These are phyloP conservation scores for Noctua comes DNA, from an alignment of 2,888 invertebrate species.

Conservation along the genomic window DNA sequence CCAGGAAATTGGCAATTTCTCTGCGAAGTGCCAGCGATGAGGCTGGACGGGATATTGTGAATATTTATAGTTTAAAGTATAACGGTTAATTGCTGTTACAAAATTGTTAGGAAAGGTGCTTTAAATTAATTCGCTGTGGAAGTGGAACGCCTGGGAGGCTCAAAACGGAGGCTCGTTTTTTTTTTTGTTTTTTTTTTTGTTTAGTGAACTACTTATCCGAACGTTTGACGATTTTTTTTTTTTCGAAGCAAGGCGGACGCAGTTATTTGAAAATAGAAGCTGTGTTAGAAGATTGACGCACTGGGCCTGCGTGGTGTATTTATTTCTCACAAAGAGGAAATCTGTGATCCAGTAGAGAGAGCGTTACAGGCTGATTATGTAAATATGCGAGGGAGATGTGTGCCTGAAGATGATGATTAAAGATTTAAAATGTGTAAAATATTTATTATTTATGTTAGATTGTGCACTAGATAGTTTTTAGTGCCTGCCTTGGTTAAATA, in stretches of 20 bases:
- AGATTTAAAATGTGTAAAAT: too few species aligned
- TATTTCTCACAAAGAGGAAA: background rate
- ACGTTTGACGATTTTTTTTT: background rate
- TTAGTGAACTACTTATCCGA: constrained; percentile 2
- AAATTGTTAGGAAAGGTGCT: constrained; percentile 60
- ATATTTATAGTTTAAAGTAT: constrained; percentile 68
- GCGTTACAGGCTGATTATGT: background rate
- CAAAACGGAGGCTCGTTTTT: constrained; percentile 20
- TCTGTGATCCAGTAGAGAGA: background rate
- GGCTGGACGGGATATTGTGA: constrained; percentile 61
- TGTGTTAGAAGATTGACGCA: background rate
- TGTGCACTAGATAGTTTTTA: too few species aligned
- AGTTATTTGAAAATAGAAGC: background rate
- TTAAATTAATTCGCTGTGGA: constrained; percentile 62
- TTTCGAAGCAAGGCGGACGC: too few species aligned
- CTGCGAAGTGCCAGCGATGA: constrained; percentile 65
- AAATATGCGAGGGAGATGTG: too few species aligned
- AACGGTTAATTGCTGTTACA: constrained; percentile 64
- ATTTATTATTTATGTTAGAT: too few species aligned
- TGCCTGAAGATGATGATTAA: too few species aligned
- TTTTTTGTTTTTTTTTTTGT: constrained; percentile 7
- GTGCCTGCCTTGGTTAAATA: background rate
- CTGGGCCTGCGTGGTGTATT: background rate
- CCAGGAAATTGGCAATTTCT: constrained; percentile 87
- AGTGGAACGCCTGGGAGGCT: constrained; percentile 20